phyloP scores from a whole-genome alignment of 2,797 vertebrate genomes.

The Microctenopoma lineatum region DNA sequence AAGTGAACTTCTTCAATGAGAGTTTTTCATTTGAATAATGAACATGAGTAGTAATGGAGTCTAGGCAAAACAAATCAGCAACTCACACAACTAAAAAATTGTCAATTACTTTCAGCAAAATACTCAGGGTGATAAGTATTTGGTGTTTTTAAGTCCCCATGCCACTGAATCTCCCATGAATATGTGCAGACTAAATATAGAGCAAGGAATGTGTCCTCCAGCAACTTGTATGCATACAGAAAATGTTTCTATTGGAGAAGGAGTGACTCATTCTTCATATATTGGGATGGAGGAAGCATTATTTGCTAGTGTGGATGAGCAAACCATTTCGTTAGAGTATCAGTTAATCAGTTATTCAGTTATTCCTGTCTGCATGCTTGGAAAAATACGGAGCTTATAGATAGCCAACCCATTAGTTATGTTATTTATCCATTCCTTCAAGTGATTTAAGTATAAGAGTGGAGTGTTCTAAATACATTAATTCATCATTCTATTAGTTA shows the following conservation, averaged over 20 bases:
- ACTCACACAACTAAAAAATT: background rate
- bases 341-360: constrained; percentile 3
- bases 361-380: background rate
- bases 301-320: constrained; percentile 22
- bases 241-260: constrained; percentile 31
- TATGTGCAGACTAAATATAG: constrained; percentile 11
- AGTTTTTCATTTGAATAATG: background rate
- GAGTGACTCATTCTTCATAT: constrained; percentile 52
- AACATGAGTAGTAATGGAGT: fast-evolving
- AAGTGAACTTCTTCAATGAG: too few relatives aligned
- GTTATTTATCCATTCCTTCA: background rate
- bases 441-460: background rate
- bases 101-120: background rate
- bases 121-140: background rate
- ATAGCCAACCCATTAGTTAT: background rate
- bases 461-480: background rate
- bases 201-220: constrained; percentile 6
- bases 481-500: background rate
- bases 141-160: background rate
- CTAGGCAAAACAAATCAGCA: background rate
- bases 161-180: background rate
- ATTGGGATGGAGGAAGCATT: constrained; percentile 48
- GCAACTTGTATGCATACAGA: constrained; percentile 8
- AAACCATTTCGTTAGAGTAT: constrained; percentile 43
- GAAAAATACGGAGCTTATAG: constrained; percentile 18